Conservation (phyloP, 2,797 vertebrate genomes). For the Sphaeramia orbicularis region DNA sequence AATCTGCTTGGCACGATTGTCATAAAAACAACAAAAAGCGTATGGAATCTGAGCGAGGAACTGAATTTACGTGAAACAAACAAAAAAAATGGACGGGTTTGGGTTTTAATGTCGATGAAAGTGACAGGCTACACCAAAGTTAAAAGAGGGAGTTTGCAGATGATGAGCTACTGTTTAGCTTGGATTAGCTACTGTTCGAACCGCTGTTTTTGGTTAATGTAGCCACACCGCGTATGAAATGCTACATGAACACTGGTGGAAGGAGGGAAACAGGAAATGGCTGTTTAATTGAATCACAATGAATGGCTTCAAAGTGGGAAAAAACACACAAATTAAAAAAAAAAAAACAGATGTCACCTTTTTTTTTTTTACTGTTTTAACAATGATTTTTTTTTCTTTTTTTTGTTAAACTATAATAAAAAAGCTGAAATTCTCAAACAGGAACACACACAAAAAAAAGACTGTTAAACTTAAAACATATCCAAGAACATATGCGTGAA, state of each 20-base stretch:
- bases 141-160: conserved; percentile 20
- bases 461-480: not conserved
- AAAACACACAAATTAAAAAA: conserved; percentile 2
- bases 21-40: conserved; percentile 67
- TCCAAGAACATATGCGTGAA: not conserved
- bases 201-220: conserved; percentile 38
- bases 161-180: conserved; percentile 56
- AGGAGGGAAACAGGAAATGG: conserved; percentile 36
- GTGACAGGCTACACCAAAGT: conserved; percentile 53
- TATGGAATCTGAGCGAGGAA: conserved; percentile 41
- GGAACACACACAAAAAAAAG: not conserved
- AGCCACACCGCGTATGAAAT: conserved; percentile 49
- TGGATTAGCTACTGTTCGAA: conserved; percentile 48
- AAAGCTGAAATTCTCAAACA: not conserved
- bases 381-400: not conserved
- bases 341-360: no score
- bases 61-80: conserved; percentile 29
- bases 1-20: conserved; percentile 83
- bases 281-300: conserved; percentile 27
- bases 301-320: conserved; percentile 30
- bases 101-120: conserved; percentile 40
- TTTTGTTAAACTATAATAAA: not conserved
- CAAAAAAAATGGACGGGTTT: conserved; percentile 27
- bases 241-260: conserved; percentile 62
- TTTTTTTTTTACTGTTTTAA: not conserved